phyloP scores from a whole-genome alignment of 2,888 invertebrate species.

The Drosophila cracens region DNA sequence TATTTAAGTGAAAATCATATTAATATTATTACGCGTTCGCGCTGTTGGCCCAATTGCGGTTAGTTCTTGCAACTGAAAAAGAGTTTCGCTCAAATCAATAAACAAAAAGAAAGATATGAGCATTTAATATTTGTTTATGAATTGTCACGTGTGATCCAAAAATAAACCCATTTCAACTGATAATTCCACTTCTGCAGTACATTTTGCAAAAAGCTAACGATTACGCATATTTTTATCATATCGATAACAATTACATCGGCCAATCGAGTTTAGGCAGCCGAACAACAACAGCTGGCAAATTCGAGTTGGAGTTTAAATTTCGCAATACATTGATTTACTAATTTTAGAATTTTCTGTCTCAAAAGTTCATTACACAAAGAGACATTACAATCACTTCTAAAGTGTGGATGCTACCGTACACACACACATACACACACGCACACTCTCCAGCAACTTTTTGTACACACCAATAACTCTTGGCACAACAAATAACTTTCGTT shows the following conservation, averaged over 20 bases:
- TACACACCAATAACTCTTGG: background rate
- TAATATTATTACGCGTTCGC: conserved; percentile 21
- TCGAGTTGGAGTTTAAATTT: conserved; percentile 1
- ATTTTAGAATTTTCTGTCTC: background rate
- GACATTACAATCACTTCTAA: background rate
- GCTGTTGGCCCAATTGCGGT: conserved; percentile 3
- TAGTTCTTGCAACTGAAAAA: background rate
- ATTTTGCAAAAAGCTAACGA: background rate
- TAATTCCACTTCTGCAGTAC: background rate
- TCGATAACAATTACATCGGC: background rate
- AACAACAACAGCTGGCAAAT: background rate
- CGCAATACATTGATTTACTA: background rate
- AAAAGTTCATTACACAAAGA: background rate
- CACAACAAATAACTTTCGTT: conserved; percentile 7
- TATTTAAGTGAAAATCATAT: background rate
- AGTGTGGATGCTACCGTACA: background rate
- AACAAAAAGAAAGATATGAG: background rate
- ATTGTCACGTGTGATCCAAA: conserved; percentile 12
- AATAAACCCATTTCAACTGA: conserved; percentile 10
- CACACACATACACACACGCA: background rate
- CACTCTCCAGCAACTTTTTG: background rate
- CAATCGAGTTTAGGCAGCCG: background rate
- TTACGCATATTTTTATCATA: background rate
- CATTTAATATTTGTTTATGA: background rate
- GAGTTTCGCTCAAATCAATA: background rate